Evolutionary conservation across 2,888 invertebrate species (phyloP).

Genomic region (Dynastes grantii): DNA sequence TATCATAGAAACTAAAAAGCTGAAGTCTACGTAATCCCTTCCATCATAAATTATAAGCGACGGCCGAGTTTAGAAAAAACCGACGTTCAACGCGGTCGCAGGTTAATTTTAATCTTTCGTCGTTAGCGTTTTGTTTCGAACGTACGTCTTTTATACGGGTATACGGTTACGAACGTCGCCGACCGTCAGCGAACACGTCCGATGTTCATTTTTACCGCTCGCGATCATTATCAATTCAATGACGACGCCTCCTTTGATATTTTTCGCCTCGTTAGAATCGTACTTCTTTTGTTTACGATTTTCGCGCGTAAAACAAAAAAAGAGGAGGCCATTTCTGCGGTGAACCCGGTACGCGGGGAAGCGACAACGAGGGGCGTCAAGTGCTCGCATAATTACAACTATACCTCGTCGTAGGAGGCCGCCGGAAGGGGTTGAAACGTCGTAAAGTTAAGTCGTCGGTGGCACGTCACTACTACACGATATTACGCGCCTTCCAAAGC

Average conservation of each 20-base stretch:
- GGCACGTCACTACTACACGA: conserved; percentile 15
- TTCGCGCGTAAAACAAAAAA: not conserved
- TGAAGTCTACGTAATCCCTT: conserved; percentile 60
- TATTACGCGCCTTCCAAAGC: not conserved
- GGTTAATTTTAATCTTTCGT: conserved; percentile 49
- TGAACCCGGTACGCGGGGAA: not conserved
- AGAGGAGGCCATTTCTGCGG: not conserved
- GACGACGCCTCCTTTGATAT: conserved; percentile 19
- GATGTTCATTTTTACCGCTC: conserved; percentile 50
- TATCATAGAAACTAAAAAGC: conserved; percentile 59
- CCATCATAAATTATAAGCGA: conserved; percentile 57
- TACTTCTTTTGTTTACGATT: not conserved
- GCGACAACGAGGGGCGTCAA: conserved; percentile 26
- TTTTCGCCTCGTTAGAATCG: not conserved
- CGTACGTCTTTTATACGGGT: conserved; percentile 50
- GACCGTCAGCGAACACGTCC: conserved; percentile 53
- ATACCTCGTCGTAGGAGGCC: not conserved
- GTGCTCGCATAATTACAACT: conserved; percentile 38
- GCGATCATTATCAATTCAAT: conserved; percentile 39
- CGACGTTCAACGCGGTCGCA: conserved; percentile 47
- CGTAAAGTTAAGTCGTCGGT: conserved; percentile 31
- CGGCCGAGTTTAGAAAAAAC: conserved; percentile 56
- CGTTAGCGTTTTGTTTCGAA: conserved; percentile 39
- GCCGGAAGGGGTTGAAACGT: conserved; percentile 32
- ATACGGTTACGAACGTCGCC: conserved; percentile 54